Percentiles rank a stretch among this genome's conserved stretches.
Conservation (phyloP, 2,797 vertebrate species). For the Rousettus madagascariensis region DNA sequence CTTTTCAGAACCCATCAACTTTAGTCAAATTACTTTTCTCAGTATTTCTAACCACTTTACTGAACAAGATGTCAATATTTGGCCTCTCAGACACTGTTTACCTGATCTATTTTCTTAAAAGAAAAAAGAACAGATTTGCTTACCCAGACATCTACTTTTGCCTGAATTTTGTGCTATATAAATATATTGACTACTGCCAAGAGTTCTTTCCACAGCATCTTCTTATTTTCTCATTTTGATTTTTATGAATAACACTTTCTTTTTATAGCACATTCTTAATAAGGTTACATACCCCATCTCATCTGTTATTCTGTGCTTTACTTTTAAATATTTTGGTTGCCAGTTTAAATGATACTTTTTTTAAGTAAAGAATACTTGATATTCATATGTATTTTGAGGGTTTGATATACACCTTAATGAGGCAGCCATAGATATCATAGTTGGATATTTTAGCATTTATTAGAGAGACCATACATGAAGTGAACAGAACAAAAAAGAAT, state of each 20-base stretch:
- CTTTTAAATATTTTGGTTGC: background rate
- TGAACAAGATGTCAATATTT: background rate
- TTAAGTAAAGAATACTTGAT: background rate
- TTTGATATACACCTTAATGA: background rate
- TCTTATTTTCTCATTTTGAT: background rate
- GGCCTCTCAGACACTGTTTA: background rate
- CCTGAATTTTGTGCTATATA: conserved; percentile 6
- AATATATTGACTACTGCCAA: background rate
- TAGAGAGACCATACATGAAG: background rate
- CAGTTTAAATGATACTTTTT: background rate
- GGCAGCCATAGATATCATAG: background rate
- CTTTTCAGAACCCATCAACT: background rate
- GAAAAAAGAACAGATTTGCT: background rate
- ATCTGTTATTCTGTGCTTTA: conserved; percentile 20
- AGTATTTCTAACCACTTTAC: background rate
- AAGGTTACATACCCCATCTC: background rate
- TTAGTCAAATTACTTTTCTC: background rate
- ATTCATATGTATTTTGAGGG: conserved; percentile 7
- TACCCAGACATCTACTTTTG: background rate
- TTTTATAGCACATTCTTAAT: background rate
- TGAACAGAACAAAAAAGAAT: background rate
- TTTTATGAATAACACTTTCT: background rate
- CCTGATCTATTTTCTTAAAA: background rate
- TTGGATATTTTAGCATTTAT: background rate
- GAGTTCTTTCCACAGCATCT: background rate